Conservation (phyloP, 2,797 vertebrate species). For the Molossus alvarezi region DNA sequence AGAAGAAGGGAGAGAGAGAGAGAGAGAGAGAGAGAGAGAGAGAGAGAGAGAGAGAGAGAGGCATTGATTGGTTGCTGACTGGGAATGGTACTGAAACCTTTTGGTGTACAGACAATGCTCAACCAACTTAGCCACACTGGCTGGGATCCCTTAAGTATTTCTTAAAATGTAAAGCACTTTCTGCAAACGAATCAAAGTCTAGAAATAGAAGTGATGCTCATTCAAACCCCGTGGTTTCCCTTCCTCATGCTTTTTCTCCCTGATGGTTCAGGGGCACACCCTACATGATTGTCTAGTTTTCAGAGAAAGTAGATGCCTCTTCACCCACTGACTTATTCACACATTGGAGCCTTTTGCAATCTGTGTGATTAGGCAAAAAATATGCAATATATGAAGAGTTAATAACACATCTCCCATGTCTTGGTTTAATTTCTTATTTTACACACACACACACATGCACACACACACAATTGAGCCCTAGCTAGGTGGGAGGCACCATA, state of each 20-base stretch:
- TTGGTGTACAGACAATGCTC: too few species aligned
- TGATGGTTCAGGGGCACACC: neutral
- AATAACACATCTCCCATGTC: neutral
- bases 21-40: neutral
- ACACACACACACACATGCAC: neutral
- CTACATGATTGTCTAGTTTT: neutral
- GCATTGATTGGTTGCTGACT: too few species aligned
- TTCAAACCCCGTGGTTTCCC: neutral
- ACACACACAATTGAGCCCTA: neutral
- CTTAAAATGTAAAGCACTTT: slow-evolving; percentile 12
- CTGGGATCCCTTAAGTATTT: neutral
- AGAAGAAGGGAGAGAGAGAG: too few species aligned
- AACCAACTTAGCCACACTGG: too few species aligned
- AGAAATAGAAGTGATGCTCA: neutral
- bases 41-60: too few species aligned
- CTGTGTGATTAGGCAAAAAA: neutral
- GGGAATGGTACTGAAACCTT: too few species aligned
- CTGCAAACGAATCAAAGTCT: neutral
- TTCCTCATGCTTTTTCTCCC: neutral
- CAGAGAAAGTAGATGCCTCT: neutral
- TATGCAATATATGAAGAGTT: neutral
- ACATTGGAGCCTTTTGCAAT: neutral
- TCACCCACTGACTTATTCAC: neutral
- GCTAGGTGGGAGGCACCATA: neutral
- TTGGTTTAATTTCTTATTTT: neutral